Percentiles rank a stretch among this genome's conserved stretches.
Conservation (phyloP, 2,113 vertebrate genomes). For the Oceanodroma tethys region DNA sequence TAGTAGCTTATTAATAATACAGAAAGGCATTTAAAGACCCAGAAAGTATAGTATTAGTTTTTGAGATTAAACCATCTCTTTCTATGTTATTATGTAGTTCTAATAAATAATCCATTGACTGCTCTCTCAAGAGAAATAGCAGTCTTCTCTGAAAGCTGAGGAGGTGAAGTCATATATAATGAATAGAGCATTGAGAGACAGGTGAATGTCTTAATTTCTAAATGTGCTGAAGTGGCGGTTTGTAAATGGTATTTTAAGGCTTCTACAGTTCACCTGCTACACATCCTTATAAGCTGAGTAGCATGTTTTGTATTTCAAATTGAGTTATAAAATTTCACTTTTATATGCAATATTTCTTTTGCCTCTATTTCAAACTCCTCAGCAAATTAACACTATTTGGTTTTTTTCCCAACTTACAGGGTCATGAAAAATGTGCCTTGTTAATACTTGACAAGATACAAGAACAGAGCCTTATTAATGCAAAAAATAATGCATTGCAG, state of each 20-base stretch:
- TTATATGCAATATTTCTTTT: background rate
- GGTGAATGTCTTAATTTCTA: background rate
- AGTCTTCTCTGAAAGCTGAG: background rate
- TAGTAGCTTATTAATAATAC: background rate
- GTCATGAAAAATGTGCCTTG: conserved; percentile 93
- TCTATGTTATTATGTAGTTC: background rate
- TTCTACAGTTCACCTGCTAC: background rate
- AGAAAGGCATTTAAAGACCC: background rate
- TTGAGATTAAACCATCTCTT: background rate
- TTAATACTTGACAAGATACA: conserved; percentile 92
- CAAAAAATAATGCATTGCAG: conserved; percentile 89
- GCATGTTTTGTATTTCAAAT: background rate
- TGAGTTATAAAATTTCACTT: background rate
- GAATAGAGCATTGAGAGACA: background rate
- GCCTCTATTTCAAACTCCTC: background rate
- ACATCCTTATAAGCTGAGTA: background rate
- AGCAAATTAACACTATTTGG: background rate
- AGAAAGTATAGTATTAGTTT: background rate
- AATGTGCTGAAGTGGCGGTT: background rate
- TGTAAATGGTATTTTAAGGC: background rate
- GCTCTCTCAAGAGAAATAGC: background rate
- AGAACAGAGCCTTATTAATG: conserved; percentile 84
- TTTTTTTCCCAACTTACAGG: conserved; percentile 68
- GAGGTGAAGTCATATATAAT: background rate
- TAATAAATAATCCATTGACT: background rate